These are phyloP conservation scores for Pediacus dermestoides DNA, from an alignment of 2,888 invertebrate species.

Conservation along the genomic window DNA sequence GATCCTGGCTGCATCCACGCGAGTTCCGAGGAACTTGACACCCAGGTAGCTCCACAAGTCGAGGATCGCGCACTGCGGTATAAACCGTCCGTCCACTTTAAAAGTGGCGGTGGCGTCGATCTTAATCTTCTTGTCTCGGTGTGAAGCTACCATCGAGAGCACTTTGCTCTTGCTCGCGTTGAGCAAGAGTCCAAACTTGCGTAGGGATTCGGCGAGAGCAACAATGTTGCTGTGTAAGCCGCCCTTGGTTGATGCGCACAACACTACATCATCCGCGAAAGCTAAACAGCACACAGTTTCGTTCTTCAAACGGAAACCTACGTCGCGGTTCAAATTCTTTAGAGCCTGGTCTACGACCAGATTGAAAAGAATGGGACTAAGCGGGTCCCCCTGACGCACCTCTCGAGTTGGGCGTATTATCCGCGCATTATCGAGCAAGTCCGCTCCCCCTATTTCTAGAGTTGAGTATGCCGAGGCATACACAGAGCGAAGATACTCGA, in stretches of 20 bases:
- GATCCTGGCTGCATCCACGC: background rate
- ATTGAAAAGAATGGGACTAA: slow-evolving; percentile 6
- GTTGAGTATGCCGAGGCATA: no score
- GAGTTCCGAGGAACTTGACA: slow-evolving; percentile 1
- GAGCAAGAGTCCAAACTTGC: background rate
- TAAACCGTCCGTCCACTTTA: background rate
- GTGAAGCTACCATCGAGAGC: slow-evolving; percentile 1
- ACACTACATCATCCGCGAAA: slow-evolving; percentile 3
- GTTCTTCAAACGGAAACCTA: no score
- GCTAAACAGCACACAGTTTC: no score
- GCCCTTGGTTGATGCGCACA: background rate
- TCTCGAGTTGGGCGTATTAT: background rate
- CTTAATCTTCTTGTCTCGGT: background rate
- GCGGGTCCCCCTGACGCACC: slow-evolving; percentile 10
- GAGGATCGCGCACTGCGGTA: no score
- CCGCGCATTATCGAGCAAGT: no score
- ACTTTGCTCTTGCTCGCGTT: slow-evolving; percentile 6
- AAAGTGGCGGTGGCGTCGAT: background rate
- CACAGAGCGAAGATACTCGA: no score
- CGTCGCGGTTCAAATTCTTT: no score
- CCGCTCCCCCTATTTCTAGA: no score
- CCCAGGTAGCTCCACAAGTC: slow-evolving; percentile 6
- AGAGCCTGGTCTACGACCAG: slow-evolving; percentile 8
- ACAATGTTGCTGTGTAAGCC: slow-evolving; percentile 4
- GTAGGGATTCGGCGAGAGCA: background rate